Evolutionary conservation across 2,113 vertebrate species (phyloP), one percentile per base, ranked within the genome.

Genomic region (Cyanistes caeruleus): DNA sequence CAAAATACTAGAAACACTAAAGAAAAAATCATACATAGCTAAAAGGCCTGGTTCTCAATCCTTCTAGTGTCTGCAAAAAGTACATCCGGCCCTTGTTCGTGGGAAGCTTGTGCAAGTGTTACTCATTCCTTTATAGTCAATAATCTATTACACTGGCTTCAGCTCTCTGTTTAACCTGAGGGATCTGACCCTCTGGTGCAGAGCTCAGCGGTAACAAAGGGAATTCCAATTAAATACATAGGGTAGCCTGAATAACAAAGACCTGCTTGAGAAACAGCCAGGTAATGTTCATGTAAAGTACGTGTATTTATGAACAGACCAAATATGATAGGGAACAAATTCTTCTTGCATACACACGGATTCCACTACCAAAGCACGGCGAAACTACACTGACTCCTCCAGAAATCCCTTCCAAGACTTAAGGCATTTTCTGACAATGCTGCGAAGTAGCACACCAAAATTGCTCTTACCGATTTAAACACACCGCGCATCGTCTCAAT

Each of bases 401-500:
- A 63, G 76, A 49, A 79, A 58, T 2, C 21, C 1, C 37, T 16
- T 15, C 0, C 5, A 21, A 51, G 9, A 23, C 28, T 31, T 16
- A 27, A 86, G 16, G 59, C 6, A 33, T 77, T 86, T 95, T 93
- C 94, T 84, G 94, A 95, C 96, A 96, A 90, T 74, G 93, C 94
- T 93, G 88, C 73, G 0, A 46, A 73, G 63, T 0, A 37, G 67
- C 33, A 80, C 68, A 70, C 90, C 85, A 56, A 81, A 81, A 89
- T 39, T 30, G 10, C 76, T 70, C 79, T 84, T 35, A 31, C 84
- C 74, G 12, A 13, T 43, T 92, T 53, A 33, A 88, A 77, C 35
- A 35, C 75, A 25, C 24, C 7, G 12, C 25, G 5, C 33, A 30
- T 4, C 18, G 4, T 10, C 59, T 63, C 33, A 4, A 24, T 13